A percentile compares a stretch with the other conserved stretches of the same genome.
Evolutionary conservation across 2,888 invertebrate species (phyloP).

Genomic region (Yponomeuta plumbellus): DNA sequence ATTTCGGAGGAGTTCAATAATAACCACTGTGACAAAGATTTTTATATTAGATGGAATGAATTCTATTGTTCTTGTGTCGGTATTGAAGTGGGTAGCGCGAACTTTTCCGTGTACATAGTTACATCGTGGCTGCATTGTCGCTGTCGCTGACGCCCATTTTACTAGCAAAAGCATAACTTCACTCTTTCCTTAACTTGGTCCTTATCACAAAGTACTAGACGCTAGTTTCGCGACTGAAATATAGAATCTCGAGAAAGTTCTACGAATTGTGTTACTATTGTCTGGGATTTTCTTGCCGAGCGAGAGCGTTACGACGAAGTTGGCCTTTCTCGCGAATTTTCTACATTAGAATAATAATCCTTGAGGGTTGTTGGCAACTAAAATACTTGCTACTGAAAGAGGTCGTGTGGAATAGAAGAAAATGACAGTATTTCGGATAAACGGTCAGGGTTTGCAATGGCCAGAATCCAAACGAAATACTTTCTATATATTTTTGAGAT

Average conservation of each 20-base stretch:
- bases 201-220: neutral
- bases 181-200: neutral
- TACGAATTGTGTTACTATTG: conserved; percentile 9
- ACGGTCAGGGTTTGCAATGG: no score
- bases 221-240: conserved; percentile 1
- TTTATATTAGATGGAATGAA: no score
- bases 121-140: neutral
- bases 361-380: neutral
- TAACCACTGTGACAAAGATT: no score
- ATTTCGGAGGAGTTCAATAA: no score
- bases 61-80: no score
- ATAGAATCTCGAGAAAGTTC: conserved; percentile 7
- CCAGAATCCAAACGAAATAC: no score
- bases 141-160: neutral
- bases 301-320: neutral
- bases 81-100: no score
- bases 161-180: neutral
- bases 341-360: conserved; percentile 10
- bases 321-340: neutral
- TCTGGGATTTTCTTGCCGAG: conserved; percentile 7
- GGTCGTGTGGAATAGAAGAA: neutral
- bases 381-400: neutral
- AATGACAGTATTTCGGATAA: no score
- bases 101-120: neutral
- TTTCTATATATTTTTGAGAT: no score